Evolutionary conservation across 2,797 vertebrate species (phyloP).

Genomic region (Sarcophilus harrisii): DNA sequence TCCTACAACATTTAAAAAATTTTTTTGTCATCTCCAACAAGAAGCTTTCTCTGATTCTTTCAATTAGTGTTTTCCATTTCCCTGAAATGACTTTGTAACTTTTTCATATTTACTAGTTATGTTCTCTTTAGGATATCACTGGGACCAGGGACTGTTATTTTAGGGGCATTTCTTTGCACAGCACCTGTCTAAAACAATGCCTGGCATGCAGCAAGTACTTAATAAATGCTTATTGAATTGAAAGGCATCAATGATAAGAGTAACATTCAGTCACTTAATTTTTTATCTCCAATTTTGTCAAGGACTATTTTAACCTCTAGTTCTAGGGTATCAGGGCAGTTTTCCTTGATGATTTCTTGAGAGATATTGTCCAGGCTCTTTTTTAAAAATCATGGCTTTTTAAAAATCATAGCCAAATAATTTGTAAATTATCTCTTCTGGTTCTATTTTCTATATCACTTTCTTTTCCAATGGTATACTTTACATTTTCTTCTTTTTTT

Average conservation of each 20-base stretch:
- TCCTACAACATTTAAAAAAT: too few relatives aligned
- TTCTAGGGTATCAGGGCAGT: background rate
- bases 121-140: background rate
- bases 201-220: background rate
- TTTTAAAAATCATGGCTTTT: too few relatives aligned
- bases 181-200: background rate
- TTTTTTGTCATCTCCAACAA: background rate
- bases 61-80: background rate
- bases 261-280: background rate
- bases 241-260: background rate
- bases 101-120: background rate
- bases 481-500: too few relatives aligned
- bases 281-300: background rate
- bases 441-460: too few relatives aligned
- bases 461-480: too few relatives aligned
- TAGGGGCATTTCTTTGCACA: background rate
- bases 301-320: too few relatives aligned
- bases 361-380: too few relatives aligned
- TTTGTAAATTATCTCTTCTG: too few relatives aligned
- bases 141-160: background rate
- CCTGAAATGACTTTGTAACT: background rate
- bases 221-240: background rate
- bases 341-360: background rate
- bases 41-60: background rate
- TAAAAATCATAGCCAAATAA: too few relatives aligned